Evolutionary conservation across 2,888 invertebrate species (phyloP).

Genomic region (Leptopilina drosophilae): DNA sequence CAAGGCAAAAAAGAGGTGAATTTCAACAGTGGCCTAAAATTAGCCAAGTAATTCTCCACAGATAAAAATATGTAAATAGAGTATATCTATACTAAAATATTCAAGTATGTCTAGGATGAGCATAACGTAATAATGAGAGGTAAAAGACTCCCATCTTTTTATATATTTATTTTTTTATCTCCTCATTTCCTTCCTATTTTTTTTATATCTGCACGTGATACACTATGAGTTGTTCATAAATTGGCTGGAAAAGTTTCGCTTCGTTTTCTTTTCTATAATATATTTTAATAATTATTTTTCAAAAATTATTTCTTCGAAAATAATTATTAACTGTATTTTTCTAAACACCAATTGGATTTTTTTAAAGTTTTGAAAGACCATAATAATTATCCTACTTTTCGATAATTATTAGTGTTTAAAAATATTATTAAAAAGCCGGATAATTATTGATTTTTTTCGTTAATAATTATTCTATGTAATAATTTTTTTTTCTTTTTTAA

Average conservation of each 20-base stretch:
- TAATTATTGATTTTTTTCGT: constrained; percentile 25
- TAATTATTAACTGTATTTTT: constrained; percentile 48
- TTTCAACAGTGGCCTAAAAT: constrained; percentile 77
- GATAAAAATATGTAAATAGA: constrained; percentile 78
- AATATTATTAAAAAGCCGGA: not conserved
- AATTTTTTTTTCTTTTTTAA: constrained; percentile 55
- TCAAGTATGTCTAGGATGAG: constrained; percentile 75
- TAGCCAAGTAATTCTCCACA: constrained; percentile 77
- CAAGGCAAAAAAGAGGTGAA: constrained; percentile 78
- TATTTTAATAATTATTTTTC: constrained; percentile 46
- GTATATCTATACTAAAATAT: constrained; percentile 78
- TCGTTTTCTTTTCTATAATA: constrained; percentile 47
- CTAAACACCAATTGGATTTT: not conserved
- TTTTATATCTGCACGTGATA: constrained; percentile 58
- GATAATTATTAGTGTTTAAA: no score
- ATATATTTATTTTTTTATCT: constrained; percentile 50
- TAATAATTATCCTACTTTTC: no score
- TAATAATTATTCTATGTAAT: constrained; percentile 50
- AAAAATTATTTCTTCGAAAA: constrained; percentile 50
- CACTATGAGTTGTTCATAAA: constrained; percentile 63
- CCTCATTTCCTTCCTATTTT: constrained; percentile 43
- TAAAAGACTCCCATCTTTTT: constrained; percentile 71
- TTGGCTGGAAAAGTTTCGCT: constrained; percentile 34
- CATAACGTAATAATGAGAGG: constrained; percentile 75
- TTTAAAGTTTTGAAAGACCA: not conserved